These are phyloP conservation scores for Lipotes vexillifer DNA, from an alignment of 2,113 vertebrate species.

Conservation along the genomic window DNA sequence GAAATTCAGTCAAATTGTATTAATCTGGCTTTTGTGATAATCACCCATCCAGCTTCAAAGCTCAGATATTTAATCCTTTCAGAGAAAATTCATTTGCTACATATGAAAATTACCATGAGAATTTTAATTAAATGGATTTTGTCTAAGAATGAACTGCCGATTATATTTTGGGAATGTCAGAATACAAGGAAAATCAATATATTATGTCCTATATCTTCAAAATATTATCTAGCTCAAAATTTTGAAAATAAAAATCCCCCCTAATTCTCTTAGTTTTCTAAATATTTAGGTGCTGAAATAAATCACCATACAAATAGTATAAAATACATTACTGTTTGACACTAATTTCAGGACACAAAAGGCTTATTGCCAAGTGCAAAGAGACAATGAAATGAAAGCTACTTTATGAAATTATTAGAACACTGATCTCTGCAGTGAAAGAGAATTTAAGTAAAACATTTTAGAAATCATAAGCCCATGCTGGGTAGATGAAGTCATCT, in stretches of 20 bases:
- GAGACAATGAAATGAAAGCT: background rate
- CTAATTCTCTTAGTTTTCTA: background rate
- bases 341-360: background rate
- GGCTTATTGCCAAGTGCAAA: background rate
- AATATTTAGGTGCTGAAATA: background rate
- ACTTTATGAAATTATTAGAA: background rate
- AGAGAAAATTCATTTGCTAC: constrained; percentile 61
- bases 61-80: constrained; percentile 66
- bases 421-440: background rate
- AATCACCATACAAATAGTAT: background rate
- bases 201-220: background rate
- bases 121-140: constrained; percentile 64
- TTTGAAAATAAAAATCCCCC: background rate
- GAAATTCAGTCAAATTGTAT: constrained; percentile 48
- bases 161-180: constrained; percentile 23
- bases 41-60: constrained; percentile 52
- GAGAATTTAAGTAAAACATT: background rate
- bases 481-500: rapidly evolving
- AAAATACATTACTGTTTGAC: background rate
- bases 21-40: constrained; percentile 39
- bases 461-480: background rate
- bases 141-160: constrained; percentile 64
- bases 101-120: background rate
- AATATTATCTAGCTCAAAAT: background rate
- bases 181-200: constrained; percentile 50